A percentile compares a stretch with the other conserved stretches of the same genome.
These are phyloP conservation scores for Ochotona curzoniae DNA, from an alignment of 2,113 vertebrate genomes.

Conservation along the genomic window DNA sequence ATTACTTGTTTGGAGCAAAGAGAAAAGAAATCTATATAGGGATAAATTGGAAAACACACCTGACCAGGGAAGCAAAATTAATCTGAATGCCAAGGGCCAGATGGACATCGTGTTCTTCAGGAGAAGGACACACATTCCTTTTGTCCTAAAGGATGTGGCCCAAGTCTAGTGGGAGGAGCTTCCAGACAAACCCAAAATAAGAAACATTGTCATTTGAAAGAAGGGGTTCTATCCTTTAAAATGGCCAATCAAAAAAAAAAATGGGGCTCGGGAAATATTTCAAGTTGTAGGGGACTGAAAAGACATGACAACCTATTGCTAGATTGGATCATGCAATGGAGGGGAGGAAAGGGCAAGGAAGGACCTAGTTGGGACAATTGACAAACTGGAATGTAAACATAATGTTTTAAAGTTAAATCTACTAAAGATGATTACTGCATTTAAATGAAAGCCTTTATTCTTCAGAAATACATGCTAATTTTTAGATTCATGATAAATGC, in stretches of 20 bases:
- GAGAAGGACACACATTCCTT: not conserved
- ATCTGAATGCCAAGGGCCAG: not conserved
- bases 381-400: not conserved
- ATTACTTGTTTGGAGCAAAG: not conserved
- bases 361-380: not conserved
- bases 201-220: not conserved
- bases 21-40: not conserved
- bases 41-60: not conserved
- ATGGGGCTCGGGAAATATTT: not conserved
- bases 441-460: not conserved
- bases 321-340: not conserved
- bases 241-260: slow-evolving; percentile 6
- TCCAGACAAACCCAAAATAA: not conserved
- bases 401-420: not conserved
- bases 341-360: not conserved
- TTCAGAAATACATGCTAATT: slow-evolving; percentile 3
- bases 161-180: not conserved
- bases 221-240: not conserved
- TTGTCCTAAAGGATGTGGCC: not conserved
- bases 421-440: not conserved
- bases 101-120: not conserved
- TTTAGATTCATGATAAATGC: not conserved
- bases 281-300: not conserved
- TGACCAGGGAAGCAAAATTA: not conserved
- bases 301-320: not conserved